These are phyloP conservation scores for Pterocles gutturalis DNA, from an alignment of 2,113 vertebrate species.

Conservation along the genomic window DNA sequence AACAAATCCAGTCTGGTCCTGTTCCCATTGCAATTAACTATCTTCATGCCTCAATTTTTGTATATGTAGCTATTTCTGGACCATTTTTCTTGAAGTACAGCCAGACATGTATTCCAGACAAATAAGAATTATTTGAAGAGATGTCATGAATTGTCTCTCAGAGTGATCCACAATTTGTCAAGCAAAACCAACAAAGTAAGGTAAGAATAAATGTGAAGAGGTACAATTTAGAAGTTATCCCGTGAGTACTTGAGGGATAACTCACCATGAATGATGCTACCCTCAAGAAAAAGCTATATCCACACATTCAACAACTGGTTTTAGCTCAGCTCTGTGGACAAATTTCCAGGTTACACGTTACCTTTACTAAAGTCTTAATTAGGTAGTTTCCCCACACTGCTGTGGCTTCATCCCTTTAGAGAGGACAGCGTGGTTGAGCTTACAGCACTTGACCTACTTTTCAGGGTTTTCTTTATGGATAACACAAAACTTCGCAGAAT, in stretches of 20 bases:
- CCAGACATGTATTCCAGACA: not conserved
- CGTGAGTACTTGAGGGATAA: not conserved
- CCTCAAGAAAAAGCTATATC: not conserved
- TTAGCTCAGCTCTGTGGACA: not conserved
- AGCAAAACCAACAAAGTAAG: not conserved
- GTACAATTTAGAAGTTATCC: not conserved
- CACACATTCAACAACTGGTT: not conserved
- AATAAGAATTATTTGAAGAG: not conserved
- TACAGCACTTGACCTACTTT: constrained; percentile 44
- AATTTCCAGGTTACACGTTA: not conserved
- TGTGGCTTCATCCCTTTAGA: not conserved
- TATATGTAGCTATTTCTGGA: not conserved
- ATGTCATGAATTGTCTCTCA: not conserved
- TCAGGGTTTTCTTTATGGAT: not conserved
- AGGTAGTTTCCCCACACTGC: not conserved
- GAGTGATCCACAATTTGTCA: not conserved
- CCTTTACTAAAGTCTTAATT: constrained; percentile 31
- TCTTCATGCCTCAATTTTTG: not conserved
- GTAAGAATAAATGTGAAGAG: not conserved
- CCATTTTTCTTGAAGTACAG: not conserved
- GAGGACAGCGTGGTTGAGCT: not conserved
- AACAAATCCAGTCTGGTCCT: not conserved
- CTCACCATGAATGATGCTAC: fast-evolving
- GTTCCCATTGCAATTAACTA: not conserved
- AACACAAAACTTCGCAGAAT: constrained; percentile 12